Evolutionary conservation across 2,888 invertebrate species (phyloP).

Genomic region (Drosophila stalkeri): DNA sequence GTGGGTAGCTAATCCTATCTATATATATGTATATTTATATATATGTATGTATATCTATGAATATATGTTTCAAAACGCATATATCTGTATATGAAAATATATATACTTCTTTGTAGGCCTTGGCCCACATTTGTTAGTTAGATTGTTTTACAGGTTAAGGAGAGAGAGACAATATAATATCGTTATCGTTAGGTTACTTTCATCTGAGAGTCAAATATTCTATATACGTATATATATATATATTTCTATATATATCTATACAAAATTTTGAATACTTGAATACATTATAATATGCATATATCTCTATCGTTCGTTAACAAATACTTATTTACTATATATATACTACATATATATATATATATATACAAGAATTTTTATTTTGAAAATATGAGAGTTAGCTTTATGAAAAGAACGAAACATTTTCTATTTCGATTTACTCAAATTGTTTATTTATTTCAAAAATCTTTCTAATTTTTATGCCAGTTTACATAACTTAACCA

Average conservation of each 20-base stretch:
- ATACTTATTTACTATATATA: conserved; percentile 44
- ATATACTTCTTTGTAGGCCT: conserved; percentile 33
- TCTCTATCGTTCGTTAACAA: conserved; percentile 69
- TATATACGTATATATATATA: conserved; percentile 31
- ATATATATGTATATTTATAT: conserved; percentile 1
- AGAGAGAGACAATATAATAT: conserved; percentile 52
- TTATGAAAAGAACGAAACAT: conserved; percentile 44
- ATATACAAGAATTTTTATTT: conserved; percentile 17
- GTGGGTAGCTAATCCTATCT: conserved; percentile 44
- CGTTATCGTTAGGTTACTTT: conserved; percentile 52
- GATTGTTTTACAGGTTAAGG: conserved; percentile 50
- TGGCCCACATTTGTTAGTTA: conserved; percentile 60
- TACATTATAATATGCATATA: conserved; percentile 47
- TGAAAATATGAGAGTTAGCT: conserved; percentile 69
- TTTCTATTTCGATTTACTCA: conserved; percentile 64
- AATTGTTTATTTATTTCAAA: conserved; percentile 47
- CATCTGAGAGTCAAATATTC: conserved; percentile 69
- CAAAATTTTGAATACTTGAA: conserved; percentile 32
- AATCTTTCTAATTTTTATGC: conserved; percentile 38
- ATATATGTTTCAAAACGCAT: neutral
- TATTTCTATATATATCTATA: conserved; percentile 27
- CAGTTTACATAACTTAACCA: conserved; percentile 59
- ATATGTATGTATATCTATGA: neutral
- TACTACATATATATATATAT: no score
- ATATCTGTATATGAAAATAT: neutral